Base-by-base conservation (phyloP, 2,113 vertebrate species). In the Hippopotamus amphibius region DNA sequence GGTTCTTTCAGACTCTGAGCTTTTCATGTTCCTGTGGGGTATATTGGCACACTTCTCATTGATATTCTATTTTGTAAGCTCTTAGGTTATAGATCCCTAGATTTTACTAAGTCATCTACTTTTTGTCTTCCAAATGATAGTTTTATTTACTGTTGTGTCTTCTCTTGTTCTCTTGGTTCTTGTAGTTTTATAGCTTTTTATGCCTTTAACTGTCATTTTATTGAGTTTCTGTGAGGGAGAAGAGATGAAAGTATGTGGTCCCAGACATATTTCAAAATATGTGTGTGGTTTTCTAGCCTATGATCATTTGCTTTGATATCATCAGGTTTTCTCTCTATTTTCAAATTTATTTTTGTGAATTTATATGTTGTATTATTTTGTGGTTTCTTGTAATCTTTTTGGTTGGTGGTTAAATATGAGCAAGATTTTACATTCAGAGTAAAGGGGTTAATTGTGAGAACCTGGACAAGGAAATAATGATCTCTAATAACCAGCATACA, bases 141-240 rank as follows among this genome's bases (percentile, higher is more conserved):
- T 48, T 95, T 94, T 84, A 74, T 83, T 83, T 91, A 76, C 59
- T 89, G 21, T 63, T 82, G 55, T 77, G 33, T 79, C 55, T 28
- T 65, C 15, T 74, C 46, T 96, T 95, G 37, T 74, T 92, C 66
- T 81, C 71, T 65, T 85, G 37, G 17, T 85, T 97, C 74, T 92
- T 94, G 4, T 77, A 55, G 80, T 93, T 93, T 97, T 87, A 84
- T 43, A 86, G 37, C 37, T 65, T 95, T 83, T 95, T 95, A 96
- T 90, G 66, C 48, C 63, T 59, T 92, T 93, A 93, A 74, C 84
- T 88, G 33, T 93, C 68, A 88, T 92, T 94, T 96, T 93, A 90
- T 80, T 94, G 92, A 88, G 63, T 80, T 92, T 92, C 30, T 61
- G 22, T 80, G 77, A 65, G 26, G 74, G 26, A 95, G 17, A 94